Conservation (phyloP, 1,140 invertebrate species). For the Drosophila equinoxialis region DNA sequence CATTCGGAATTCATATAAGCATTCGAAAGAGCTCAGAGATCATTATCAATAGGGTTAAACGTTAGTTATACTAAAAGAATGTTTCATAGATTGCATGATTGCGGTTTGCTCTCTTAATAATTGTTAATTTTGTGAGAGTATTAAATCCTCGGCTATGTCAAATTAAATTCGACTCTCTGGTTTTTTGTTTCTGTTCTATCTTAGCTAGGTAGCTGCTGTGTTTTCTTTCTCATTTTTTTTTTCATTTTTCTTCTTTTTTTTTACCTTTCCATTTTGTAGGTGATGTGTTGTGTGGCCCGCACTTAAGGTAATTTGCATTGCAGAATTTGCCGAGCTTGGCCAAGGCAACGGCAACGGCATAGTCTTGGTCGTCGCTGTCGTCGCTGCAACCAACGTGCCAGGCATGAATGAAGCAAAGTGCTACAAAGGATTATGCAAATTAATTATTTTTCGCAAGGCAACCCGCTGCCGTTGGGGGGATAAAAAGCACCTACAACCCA, state of each 20-base stretch:
- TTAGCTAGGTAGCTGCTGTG: constrained; percentile 19
- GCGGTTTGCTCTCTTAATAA: no score
- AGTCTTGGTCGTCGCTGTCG: constrained; percentile 16
- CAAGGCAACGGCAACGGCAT: constrained; percentile 46
- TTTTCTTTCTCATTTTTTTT: neutral
- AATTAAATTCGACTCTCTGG: neutral
- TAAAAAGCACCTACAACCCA: constrained; percentile 42
- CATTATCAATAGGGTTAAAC: no score
- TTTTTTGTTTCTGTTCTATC: constrained; percentile 28
- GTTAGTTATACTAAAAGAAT: no score
- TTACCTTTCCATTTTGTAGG: constrained; percentile 47
- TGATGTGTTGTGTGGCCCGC: constrained; percentile 77
- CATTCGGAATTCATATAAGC: no score
- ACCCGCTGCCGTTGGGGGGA: constrained; percentile 30
- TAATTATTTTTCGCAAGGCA: constrained; percentile 81
- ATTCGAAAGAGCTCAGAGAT: no score
- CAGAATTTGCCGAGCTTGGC: constrained; percentile 74
- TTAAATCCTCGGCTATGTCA: neutral
- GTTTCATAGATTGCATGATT: no score
- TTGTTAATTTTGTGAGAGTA: neutral
- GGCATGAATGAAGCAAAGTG: constrained; percentile 81
- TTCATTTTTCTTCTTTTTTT: neutral
- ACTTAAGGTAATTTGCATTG: constrained; percentile 82
- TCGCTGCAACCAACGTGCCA: constrained; percentile 64
- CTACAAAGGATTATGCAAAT: constrained; percentile 82